These are phyloP conservation scores for Meiosimyza platycephala DNA, from an alignment of 2,888 invertebrate species.

Conservation along the genomic window DNA sequence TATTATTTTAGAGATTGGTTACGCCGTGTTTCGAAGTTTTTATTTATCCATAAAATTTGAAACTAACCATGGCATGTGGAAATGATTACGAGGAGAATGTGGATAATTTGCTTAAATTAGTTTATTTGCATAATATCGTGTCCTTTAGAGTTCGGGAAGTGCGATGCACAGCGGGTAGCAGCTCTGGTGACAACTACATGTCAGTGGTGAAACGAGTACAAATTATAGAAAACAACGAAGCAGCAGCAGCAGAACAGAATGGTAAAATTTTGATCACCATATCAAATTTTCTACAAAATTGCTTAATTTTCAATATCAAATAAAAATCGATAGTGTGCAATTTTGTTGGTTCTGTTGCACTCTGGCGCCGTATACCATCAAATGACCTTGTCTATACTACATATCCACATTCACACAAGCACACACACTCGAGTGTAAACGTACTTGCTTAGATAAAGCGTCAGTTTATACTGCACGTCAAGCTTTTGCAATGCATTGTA, in stretches of 20 bases:
- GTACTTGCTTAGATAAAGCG: not conserved
- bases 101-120: slow-evolving; percentile 54
- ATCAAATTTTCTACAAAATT: not conserved
- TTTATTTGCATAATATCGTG: slow-evolving; percentile 50
- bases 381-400: slow-evolving; percentile 26
- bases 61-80: slow-evolving; percentile 43
- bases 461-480: not conserved
- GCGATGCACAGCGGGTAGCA: slow-evolving; percentile 59
- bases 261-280: slow-evolving; percentile 39
- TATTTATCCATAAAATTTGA: no score
- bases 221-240: slow-evolving; percentile 46
- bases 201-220: slow-evolving; percentile 63
- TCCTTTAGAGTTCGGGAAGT: slow-evolving; percentile 53
- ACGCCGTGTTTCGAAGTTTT: no score
- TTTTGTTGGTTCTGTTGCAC: slow-evolving; percentile 21
- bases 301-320: not conserved
- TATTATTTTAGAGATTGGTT: no score
- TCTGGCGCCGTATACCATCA: slow-evolving; percentile 19
- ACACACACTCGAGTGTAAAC: slow-evolving; percentile 32
- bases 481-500: not conserved
- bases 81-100: slow-evolving; percentile 54
- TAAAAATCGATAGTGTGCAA: slow-evolving; percentile 30
- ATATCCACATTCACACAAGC: slow-evolving; percentile 41
- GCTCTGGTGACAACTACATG: slow-evolving; percentile 66
- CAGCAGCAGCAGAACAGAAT: slow-evolving; percentile 45